Percentiles rank a stretch among this genome's conserved stretches.
Evolutionary conservation across 2,888 invertebrate species (phyloP).

Genomic region (Atethmia centrago): DNA sequence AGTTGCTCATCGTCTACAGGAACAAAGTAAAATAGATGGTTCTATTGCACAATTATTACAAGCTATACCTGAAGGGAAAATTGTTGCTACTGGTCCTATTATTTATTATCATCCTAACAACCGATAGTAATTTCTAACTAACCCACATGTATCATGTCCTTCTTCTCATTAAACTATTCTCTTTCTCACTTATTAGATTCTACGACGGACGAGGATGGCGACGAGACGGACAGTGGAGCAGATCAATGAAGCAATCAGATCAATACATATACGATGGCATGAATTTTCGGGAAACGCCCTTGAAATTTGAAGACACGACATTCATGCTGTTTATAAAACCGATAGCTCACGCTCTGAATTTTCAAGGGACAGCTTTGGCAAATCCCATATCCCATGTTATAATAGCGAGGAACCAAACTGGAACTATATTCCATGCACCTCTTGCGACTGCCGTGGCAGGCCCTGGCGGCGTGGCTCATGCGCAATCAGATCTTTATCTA

Average conservation of each 20-base stretch:
- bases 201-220: conserved; percentile 69
- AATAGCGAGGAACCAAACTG: conserved; percentile 90
- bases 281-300: conserved; percentile 74
- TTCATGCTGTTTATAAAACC: conserved; percentile 90
- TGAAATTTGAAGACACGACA: conserved; percentile 69
- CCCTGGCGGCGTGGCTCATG: conserved; percentile 94
- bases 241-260: conserved; percentile 69
- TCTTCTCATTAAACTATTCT: conserved; percentile 68
- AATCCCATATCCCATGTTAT: conserved; percentile 93
- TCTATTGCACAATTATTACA: conserved; percentile 82
- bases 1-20: conserved; percentile 85
- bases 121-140: conserved; percentile 72
- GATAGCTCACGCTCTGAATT: conserved; percentile 92
- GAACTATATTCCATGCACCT: conserved; percentile 92
- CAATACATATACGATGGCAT: conserved; percentile 80
- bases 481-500: conserved; percentile 93
- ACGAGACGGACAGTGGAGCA: conserved; percentile 69
- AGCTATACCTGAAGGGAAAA: conserved; percentile 92
- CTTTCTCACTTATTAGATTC: conserved; percentile 84
- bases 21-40: conserved; percentile 79
- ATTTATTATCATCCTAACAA: conserved; percentile 91
- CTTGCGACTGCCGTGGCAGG: conserved; percentile 93
- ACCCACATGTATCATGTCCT: conserved; percentile 54
- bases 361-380: conserved; percentile 92
- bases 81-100: conserved; percentile 94